Evolutionary conservation across 2,113 vertebrate genomes (phyloP).

Genomic region (Sturnus vulgaris): DNA sequence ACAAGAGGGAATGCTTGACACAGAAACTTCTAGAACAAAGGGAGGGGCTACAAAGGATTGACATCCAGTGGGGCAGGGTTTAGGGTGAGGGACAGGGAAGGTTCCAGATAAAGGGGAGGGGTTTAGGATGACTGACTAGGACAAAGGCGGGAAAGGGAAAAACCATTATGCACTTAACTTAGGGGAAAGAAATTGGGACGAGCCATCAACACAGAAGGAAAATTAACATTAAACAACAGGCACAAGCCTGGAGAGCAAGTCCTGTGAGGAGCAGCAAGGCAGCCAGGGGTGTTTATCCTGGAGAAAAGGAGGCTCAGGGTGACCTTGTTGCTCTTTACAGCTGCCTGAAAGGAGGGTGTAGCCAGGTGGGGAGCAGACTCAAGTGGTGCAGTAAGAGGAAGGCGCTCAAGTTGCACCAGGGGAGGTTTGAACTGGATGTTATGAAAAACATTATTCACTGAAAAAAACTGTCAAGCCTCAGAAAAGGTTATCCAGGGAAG

Average conservation of each 20-base stretch:
- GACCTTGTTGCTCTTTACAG: not conserved
- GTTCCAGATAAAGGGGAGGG: no score
- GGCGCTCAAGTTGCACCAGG: not conserved
- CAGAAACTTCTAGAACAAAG: no score
- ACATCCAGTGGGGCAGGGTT: no score
- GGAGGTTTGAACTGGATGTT: not conserved
- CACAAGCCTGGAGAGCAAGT: not conserved
- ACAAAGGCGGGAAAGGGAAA: no score
- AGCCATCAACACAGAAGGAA: no score
- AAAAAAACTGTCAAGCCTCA: not conserved
- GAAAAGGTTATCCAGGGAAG: not conserved
- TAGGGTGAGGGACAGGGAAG: no score
- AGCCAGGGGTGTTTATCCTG: rapidly evolving
- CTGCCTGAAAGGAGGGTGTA: not conserved
- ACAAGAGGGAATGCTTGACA: no score
- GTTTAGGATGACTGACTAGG: no score
- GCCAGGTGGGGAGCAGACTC: rapidly evolving
- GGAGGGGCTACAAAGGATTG: no score
- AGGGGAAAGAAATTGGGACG: no score
- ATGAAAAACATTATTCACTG: not conserved
- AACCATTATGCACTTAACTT: no score
- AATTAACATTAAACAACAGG: no score
- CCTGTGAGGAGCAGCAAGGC: not conserved
- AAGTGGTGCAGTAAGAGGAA: not conserved
- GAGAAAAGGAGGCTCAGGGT: not conserved